phyloP scores from a whole-genome alignment of 1,140 invertebrate genomes.

The Neotoxoptera formosana region DNA sequence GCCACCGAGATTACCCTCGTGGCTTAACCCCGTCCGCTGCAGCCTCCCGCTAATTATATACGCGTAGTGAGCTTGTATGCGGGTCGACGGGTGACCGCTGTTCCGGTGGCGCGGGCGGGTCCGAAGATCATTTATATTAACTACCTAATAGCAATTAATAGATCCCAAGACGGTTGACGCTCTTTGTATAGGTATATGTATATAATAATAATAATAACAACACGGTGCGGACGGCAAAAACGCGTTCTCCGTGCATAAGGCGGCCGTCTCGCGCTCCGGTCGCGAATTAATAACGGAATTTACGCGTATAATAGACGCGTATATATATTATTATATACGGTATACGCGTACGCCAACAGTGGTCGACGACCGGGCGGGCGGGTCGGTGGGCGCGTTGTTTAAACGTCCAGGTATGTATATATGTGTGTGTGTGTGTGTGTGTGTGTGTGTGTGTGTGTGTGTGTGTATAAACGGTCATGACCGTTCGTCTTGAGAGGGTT shows the following conservation, averaged over 20 bases:
- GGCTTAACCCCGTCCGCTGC: constrained; percentile 43
- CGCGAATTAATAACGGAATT: constrained; percentile 47
- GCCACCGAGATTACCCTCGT: constrained; percentile 54
- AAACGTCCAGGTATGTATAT: constrained; percentile 9
- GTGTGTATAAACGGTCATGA: neutral
- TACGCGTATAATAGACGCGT: neutral
- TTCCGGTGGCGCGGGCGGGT: constrained; percentile 19
- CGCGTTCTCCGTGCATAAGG: neutral
- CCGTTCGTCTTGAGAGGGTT: neutral
- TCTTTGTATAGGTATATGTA: neutral
- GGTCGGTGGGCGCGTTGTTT: neutral
- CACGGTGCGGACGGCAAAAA: constrained; percentile 1
- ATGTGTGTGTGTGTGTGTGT: neutral
- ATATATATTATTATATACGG: neutral
- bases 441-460: neutral
- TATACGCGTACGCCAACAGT: neutral
- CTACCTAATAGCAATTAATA: constrained; percentile 55
- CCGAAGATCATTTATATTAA: constrained; percentile 57
- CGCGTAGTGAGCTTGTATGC: neutral
- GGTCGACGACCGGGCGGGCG: neutral
- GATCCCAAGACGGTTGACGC: constrained; percentile 55
- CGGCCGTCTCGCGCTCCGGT: constrained; percentile 3
- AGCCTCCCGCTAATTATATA: constrained; percentile 53
- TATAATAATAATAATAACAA: neutral
- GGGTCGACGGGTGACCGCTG: neutral